These are phyloP conservation scores for Patella depressa DNA, from an alignment of 2,888 invertebrate species.

Conservation along the genomic window DNA sequence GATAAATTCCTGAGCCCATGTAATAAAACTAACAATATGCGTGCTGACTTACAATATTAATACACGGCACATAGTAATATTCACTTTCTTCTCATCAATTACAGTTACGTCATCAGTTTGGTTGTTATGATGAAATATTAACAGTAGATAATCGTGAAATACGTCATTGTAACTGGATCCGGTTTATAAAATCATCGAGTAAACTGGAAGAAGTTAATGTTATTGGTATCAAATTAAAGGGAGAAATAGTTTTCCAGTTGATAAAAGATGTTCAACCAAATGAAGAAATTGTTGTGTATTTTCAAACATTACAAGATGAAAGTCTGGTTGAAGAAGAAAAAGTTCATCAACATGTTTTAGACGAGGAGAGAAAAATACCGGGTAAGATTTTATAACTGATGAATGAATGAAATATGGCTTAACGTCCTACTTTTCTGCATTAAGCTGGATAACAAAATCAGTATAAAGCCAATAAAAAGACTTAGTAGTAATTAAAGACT, in stretches of 20 bases:
- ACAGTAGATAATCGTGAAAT: conserved; percentile 80
- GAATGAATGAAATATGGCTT: too few relatives aligned
- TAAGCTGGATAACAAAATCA: too few relatives aligned
- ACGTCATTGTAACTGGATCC: conserved; percentile 94
- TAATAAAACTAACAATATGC: too few relatives aligned
- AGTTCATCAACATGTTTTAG: neutral
- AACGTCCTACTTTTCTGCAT: too few relatives aligned
- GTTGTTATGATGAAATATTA: conserved; percentile 89
- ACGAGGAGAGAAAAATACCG: conserved; percentile 16
- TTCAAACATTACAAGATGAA: conserved; percentile 62
- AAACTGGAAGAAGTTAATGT: conserved; percentile 87
- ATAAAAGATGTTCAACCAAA: conserved; percentile 88
- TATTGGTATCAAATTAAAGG: conserved; percentile 83
- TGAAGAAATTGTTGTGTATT: conserved; percentile 89
- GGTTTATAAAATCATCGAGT: conserved; percentile 86
- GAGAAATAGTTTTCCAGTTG: conserved; percentile 89
- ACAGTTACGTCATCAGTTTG: conserved; percentile 90
- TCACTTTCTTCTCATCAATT: conserved; percentile 17
- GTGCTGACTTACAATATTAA: too few relatives aligned
- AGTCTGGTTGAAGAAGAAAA: neutral
- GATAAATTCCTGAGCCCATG: too few relatives aligned
- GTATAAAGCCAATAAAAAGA: too few relatives aligned
- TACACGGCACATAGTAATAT: neutral
- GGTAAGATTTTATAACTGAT: neutral
- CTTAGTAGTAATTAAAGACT: too few relatives aligned